Percentiles rank a stretch among this genome's conserved stretches.
Evolutionary conservation across 2,113 vertebrate genomes (phyloP).

Genomic region (Eidolon helvum): DNA sequence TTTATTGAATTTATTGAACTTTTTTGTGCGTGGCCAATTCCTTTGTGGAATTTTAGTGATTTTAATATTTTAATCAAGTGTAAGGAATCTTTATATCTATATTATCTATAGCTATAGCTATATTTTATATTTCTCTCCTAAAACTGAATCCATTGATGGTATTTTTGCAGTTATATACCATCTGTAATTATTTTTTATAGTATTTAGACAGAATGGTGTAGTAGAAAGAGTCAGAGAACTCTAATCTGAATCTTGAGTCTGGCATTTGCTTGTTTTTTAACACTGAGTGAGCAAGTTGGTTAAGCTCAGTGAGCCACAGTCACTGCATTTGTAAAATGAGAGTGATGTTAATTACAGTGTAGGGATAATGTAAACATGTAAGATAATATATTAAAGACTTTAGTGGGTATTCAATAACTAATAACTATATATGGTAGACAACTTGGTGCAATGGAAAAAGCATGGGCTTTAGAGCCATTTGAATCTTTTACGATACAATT

Average conservation of each 20-base stretch:
- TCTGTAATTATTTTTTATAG: background rate
- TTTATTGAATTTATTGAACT: background rate
- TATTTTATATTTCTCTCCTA: background rate
- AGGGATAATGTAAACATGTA: background rate
- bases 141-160: background rate
- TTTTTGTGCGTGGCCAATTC: conserved; percentile 32
- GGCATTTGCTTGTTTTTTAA: background rate
- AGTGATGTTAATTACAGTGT: background rate
- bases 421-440: background rate
- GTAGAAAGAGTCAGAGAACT: background rate
- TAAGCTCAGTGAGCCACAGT: background rate
- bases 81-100: background rate
- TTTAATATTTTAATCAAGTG: conserved; percentile 40
- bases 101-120: background rate
- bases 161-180: background rate
- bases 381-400: background rate
- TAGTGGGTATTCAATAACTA: background rate
- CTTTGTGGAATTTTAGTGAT: conserved; percentile 23
- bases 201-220: background rate
- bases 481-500: background rate
- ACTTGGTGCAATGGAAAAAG: background rate
- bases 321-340: background rate
- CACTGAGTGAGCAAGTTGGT: background rate
- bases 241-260: background rate
- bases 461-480: background rate